Conservation (phyloP, 2,888 invertebrate species). For the Patella depressa region DNA sequence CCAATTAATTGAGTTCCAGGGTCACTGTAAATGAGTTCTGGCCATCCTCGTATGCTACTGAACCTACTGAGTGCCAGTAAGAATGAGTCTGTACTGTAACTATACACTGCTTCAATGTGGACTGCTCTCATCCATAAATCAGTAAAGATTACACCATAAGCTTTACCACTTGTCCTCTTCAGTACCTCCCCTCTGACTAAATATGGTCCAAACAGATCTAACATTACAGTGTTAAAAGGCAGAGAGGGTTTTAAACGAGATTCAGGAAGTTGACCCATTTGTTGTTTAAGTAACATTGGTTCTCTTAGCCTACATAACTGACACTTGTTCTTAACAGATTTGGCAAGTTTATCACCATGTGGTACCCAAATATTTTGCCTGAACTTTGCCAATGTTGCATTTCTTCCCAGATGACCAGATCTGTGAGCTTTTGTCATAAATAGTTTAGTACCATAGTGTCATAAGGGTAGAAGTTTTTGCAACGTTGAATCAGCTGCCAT, state of each 20-base stretch:
- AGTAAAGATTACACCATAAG: conserved; percentile 21
- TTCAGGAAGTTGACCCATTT: not conserved
- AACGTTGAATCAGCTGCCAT: conserved; percentile 14
- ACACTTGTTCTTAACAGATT: not conserved
- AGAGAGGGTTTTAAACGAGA: not conserved
- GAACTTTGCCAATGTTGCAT: conserved; percentile 18
- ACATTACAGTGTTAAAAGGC: conserved; percentile 8
- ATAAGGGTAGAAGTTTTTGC: conserved; percentile 7
- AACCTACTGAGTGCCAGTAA: conserved; percentile 16
- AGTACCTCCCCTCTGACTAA: conserved; percentile 16
- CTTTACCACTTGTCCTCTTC: conserved; percentile 22
- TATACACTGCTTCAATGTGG: conserved; percentile 19
- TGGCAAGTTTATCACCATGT: conserved; percentile 13
- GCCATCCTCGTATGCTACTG: conserved; percentile 18
- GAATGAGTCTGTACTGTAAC: conserved; percentile 23
- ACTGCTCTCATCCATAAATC: conserved; percentile 8
- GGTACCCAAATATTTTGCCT: conserved; percentile 15
- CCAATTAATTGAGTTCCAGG: conserved; percentile 21
- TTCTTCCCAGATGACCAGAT: conserved; percentile 15
- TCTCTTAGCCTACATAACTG: conserved; percentile 17
- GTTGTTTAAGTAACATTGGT: conserved; percentile 14
- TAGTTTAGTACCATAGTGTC: conserved; percentile 13
- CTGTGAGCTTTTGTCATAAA: conserved; percentile 13
- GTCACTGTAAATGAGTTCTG: conserved; percentile 18
- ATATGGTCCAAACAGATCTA: conserved; percentile 18